phyloP scores from a whole-genome alignment of 64 coral and sea anemone species.

The Trachythela sp. region DNA sequence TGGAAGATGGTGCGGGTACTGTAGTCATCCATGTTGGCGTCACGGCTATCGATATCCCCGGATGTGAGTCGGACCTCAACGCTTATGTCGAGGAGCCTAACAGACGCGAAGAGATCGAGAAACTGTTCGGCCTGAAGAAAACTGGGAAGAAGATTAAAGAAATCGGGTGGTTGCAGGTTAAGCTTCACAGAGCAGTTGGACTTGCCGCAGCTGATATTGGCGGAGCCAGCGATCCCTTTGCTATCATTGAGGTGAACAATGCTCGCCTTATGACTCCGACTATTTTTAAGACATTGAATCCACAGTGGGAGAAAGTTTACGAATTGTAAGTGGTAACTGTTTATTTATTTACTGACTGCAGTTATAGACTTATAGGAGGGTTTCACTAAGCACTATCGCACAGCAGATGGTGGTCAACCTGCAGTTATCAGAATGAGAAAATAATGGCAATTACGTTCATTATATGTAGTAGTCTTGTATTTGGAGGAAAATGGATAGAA shows the following conservation, averaged over 20 bases:
- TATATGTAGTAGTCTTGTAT: too few species aligned
- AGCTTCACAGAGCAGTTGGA: conserved; percentile 90
- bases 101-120: conserved; percentile 48
- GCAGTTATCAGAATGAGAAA: too few species aligned
- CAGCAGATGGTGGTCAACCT: too few species aligned
- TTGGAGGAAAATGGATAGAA: too few species aligned
- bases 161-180: conserved; percentile 93
- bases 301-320: conserved; percentile 93
- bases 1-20: conserved; percentile 90
- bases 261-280: conserved; percentile 76
- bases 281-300: conserved; percentile 95
- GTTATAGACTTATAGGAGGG: too few species aligned
- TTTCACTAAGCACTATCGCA: too few species aligned
- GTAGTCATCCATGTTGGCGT: conserved; percentile 81
- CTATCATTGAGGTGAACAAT: conserved; percentile 80
- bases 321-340: conserved; percentile 94
- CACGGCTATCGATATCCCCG: conserved; percentile 68
- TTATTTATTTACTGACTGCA: too few species aligned
- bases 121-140: conserved; percentile 67
- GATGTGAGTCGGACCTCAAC: conserved; percentile 81
- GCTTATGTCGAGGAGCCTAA: conserved; percentile 58
- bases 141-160: conserved; percentile 98
- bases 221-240: conserved; percentile 90
- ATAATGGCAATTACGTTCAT: too few species aligned
- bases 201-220: conserved; percentile 92